phyloP scores from a whole-genome alignment of 2,797 vertebrate genomes.

The Onychomys arenicola region DNA sequence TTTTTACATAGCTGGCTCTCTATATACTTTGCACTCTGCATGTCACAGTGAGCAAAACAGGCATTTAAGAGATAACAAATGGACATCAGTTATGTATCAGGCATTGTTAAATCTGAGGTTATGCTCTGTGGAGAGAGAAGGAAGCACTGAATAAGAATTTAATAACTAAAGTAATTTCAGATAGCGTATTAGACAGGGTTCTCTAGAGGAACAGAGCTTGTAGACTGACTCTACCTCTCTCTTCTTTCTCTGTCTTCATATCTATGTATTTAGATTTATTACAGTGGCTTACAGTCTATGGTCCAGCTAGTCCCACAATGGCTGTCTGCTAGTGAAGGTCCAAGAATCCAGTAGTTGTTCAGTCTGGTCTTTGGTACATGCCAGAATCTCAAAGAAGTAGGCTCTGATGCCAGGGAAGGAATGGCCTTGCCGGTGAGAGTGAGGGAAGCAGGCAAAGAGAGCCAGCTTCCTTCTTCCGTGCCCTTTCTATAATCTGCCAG shows the following conservation, averaged over 20 bases:
- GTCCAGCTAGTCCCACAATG: not conserved
- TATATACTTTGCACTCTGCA: not conserved
- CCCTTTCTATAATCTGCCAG: not conserved
- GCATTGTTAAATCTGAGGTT: not conserved
- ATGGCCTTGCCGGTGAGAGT: not conserved
- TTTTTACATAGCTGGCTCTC: not conserved
- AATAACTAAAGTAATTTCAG: not conserved
- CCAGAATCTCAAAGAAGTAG: not conserved
- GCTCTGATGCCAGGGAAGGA: too few relatives aligned
- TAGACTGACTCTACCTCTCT: not conserved
- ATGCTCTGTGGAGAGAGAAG: not conserved
- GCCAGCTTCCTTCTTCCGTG: not conserved
- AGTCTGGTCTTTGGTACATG: not conserved
- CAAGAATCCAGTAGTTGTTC: not conserved
- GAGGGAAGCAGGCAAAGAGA: not conserved
- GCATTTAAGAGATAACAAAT: not conserved
- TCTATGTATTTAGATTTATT: not conserved
- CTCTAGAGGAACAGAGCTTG: not conserved
- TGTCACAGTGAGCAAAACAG: not conserved
- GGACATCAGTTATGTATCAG: not conserved
- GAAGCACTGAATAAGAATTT: not conserved
- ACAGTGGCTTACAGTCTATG: not conserved
- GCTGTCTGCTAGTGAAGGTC: not conserved
- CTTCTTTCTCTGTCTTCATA: not conserved
- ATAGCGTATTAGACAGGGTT: too few relatives aligned